Base-by-base conservation (phyloP, 37 sponge, comb jelly and placozoan species). In the Theonella swinhoei region DNA sequence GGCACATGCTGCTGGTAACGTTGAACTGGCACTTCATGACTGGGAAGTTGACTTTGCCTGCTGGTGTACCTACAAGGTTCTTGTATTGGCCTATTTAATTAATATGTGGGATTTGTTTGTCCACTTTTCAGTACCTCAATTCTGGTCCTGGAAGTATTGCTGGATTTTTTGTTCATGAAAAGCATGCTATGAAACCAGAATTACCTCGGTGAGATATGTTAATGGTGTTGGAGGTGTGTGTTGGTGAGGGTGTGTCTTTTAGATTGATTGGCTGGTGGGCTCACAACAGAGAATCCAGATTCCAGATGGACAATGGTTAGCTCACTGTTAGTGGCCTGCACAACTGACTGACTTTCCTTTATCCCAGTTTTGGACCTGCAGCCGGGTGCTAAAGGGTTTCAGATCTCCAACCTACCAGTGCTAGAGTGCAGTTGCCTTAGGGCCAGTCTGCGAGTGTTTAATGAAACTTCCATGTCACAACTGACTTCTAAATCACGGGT, bases 1-100 rank as follows among this genome's bases (percentile, higher is more conserved):
- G 36, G 95, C 95, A 4, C 98, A 97, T 82, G 98, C 96, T n/a
- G 92, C 82, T 62, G 98, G 98, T 1, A 96, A 96, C 89, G 90
- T 98, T 17, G 89, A 90, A 61, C 89, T 98, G 0, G 42, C 43
- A 40, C 88, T 98, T 0, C 96, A 95, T 82, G 96, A 98, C 38
- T 98, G 98, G 98, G 90, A 59, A 2, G 98, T 98, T 24, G 98
- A 98, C 70, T 81, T 93, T 72, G 98, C 98, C 9, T 64, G 81
- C 39, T 98, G 98, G 98, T 98, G 98, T 32, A 77, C 90, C 31
- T 98, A 98, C 82, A 98, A 98, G 86, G 88, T 80, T 22, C 29
- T 34, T 30, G n/a, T n/a, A n/a, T n/a, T 30, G 75, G 38, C 19
- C 25, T 59, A 33, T 60, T 28, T 77, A 35, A 14, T 28, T 77